Conservation (phyloP, 2,888 invertebrate species). For the Scrobipalpa atriplicella region DNA sequence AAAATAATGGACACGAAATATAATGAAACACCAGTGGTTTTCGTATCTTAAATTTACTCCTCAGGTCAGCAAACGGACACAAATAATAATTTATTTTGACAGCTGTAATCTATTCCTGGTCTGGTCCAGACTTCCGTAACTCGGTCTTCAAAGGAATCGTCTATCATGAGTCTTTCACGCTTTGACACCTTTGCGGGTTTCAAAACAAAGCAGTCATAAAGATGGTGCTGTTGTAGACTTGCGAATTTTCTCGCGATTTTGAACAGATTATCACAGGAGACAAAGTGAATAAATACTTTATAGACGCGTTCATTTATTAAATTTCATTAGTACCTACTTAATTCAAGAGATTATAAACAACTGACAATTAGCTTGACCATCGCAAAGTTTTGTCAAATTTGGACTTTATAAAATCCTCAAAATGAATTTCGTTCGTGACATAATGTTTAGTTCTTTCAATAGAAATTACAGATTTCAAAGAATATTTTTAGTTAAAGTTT, state of each 20-base stretch:
- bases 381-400: too few relatives aligned
- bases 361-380: too few relatives aligned
- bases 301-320: neutral
- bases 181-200: slow-evolving; percentile 39
- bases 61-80: neutral
- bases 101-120: slow-evolving; percentile 18
- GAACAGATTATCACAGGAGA: neutral
- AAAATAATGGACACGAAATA: neutral
- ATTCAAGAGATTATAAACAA: too few relatives aligned
- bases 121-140: slow-evolving; percentile 26
- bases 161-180: slow-evolving; percentile 42
- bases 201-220: slow-evolving; percentile 34
- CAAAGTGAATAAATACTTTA: neutral
- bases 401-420: too few relatives aligned
- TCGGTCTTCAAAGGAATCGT: slow-evolving; percentile 47
- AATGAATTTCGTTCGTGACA: too few relatives aligned
- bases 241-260: slow-evolving; percentile 8
- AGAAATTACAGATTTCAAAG: too few relatives aligned
- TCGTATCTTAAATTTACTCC: neutral
- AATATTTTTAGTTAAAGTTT: too few relatives aligned
- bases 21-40: neutral
- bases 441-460: too few relatives aligned
- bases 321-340: too few relatives aligned
- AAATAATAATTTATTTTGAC: slow-evolving; percentile 20
- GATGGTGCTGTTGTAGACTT: neutral